Percentiles rank a stretch among this genome's conserved stretches.
Conservation (phyloP, 2,888 invertebrate species). For the Agrochola litura region DNA sequence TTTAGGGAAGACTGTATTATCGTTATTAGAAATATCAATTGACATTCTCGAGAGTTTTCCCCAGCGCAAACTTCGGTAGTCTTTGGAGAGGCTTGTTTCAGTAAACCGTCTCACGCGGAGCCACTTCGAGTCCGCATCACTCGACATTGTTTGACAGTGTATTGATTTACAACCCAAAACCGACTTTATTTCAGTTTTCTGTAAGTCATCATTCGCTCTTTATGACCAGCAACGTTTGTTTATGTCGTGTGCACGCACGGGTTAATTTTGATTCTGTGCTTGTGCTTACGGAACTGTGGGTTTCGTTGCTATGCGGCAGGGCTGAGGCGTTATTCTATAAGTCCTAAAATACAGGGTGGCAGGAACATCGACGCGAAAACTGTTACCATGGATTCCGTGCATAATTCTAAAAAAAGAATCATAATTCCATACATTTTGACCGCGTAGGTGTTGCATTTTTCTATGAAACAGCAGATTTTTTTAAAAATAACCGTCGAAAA, state of each 20-base stretch:
- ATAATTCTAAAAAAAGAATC: too few relatives aligned
- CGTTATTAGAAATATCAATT: slow-evolving; percentile 35
- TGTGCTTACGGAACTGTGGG: slow-evolving; percentile 53
- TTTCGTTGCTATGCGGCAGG: slow-evolving; percentile 58
- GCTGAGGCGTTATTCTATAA: slow-evolving; percentile 41
- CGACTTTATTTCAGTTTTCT: slow-evolving; percentile 72
- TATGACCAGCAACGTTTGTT: slow-evolving; percentile 79
- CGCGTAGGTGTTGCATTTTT: too few relatives aligned
- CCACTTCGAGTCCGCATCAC: slow-evolving; percentile 45
- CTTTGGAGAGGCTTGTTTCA: slow-evolving; percentile 34
- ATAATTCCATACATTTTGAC: too few relatives aligned
- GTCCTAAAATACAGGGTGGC: not conserved
- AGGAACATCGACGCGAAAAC: too few relatives aligned
- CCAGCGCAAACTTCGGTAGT: slow-evolving; percentile 17
- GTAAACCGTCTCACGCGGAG: slow-evolving; percentile 36
- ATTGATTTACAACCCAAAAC: slow-evolving; percentile 77
- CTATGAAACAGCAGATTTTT: too few relatives aligned
- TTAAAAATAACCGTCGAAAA: too few relatives aligned
- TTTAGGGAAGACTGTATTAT: slow-evolving; percentile 3
- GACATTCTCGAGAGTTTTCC: slow-evolving; percentile 28
- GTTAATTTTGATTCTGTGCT: slow-evolving; percentile 67
- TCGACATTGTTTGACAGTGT: slow-evolving; percentile 72
- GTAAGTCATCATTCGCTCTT: slow-evolving; percentile 80
- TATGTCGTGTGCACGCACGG: slow-evolving; percentile 74
- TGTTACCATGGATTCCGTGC: too few relatives aligned